Base-by-base conservation (phyloP, 1,140 invertebrate species). In the Neodiprion virginianus region DNA sequence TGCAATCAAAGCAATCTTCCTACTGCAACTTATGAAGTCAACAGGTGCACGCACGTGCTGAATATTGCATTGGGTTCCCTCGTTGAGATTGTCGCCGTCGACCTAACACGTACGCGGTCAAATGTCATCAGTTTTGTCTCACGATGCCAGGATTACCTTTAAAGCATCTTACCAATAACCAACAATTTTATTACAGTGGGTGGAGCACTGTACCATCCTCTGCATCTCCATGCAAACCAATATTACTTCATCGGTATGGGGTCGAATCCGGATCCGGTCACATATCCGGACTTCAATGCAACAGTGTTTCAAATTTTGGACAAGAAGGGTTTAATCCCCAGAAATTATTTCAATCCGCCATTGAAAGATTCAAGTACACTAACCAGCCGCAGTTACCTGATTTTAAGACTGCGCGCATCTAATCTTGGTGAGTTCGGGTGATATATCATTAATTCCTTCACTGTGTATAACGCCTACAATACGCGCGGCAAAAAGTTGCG, bases 11-110 rank as follows among this genome's bases (percentile, higher is more conserved):
- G 94, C 88, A 93, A 12, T 93, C 93, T 87, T 93, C 94, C 87
- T 83, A 93, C 94, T 89, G 87, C 93, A 87, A 92, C 92, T 68
- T 88, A 91, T 78, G 94, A 86, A 93, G 86, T 92, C 93, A 90
- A 95, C 86, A 94, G 94, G 91, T 95, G 95, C 83, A 93, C 93
- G 0, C 94, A 96, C 85, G 93, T 94, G 83, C 91, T 95, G 1
- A 92, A 95, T 84, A 93, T 96, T 76, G 92, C 94, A 14, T 87
- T 95, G 2, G 94, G 95, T 85, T 93, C 94, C 73, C 89, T 95
- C 74, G 94, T 96, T 1, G 95, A 96, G 89, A 91, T 96, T 73
- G 92, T 96, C 73, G 86, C 96, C 12, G 93, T 95, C 76, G 95
- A 96, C 84, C 28, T 28, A 28, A 28, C 28, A 28, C 28, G 93